phyloP scores from a whole-genome alignment of 2,888 invertebrate genomes.

The Celastrina argiolus region DNA sequence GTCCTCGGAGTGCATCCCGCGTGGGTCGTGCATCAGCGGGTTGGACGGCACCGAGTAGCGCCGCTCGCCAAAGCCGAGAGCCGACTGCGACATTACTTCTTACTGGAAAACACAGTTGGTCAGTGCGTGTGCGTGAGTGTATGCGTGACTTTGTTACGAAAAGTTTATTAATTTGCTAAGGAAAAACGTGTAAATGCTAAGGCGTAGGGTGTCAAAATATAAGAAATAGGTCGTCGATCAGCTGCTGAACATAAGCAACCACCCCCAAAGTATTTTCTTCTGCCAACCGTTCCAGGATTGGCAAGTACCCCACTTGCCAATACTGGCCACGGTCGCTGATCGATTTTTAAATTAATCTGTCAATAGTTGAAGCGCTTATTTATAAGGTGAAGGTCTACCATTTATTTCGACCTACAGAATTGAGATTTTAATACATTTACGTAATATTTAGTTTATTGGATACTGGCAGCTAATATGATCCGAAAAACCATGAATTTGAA shows the following conservation, averaged over 20 bases:
- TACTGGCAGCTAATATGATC: background rate
- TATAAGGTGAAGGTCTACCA: too few relatives aligned
- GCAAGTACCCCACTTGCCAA: too few relatives aligned
- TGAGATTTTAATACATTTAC: background rate
- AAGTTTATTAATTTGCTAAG: background rate
- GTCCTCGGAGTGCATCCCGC: slow-evolving; percentile 92
- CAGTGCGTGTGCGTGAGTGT: too few relatives aligned
- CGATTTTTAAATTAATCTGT: too few relatives aligned
- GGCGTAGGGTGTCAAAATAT: background rate
- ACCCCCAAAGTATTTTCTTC: too few relatives aligned
- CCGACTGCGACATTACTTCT: slow-evolving; percentile 62
- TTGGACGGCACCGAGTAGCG: slow-evolving; percentile 93
- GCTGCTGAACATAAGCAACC: too few relatives aligned
- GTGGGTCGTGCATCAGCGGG: slow-evolving; percentile 81
- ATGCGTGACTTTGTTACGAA: background rate
- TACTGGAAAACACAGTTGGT: slow-evolving; percentile 26
- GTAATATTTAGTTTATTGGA: background rate
- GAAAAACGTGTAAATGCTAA: background rate
- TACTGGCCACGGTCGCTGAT: too few relatives aligned
- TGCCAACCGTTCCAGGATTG: too few relatives aligned
- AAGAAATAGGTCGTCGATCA: background rate
- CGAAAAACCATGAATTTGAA: background rate
- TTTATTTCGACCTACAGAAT: background rate
- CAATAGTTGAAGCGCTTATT: too few relatives aligned
- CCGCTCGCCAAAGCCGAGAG: slow-evolving; percentile 80